Percentiles rank a stretch among this genome's conserved stretches.
These are phyloP conservation scores for Phrynosoma blainvillii DNA, from an alignment of 2,113 vertebrate species.

Conservation along the genomic window DNA sequence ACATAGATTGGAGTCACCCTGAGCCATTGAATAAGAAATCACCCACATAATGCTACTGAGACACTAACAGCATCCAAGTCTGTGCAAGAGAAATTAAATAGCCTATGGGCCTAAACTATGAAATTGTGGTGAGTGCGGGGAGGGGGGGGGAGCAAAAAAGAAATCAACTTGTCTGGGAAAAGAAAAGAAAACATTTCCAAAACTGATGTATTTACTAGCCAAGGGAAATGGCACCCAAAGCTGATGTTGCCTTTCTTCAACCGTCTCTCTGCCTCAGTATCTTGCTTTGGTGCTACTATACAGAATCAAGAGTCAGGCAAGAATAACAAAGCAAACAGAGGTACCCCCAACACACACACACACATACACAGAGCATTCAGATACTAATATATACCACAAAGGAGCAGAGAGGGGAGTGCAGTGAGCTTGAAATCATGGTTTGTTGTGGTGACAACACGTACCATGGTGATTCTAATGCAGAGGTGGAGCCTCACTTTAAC, in stretches of 20 bases:
- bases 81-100: conserved; percentile 28
- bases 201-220: conserved; percentile 13
- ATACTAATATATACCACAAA: background rate
- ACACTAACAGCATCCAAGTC: conserved; percentile 17
- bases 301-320: background rate
- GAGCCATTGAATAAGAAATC: conserved; percentile 41
- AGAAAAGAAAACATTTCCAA: background rate
- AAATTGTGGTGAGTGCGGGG: background rate
- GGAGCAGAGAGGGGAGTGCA: background rate
- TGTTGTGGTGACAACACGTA: too few relatives aligned
- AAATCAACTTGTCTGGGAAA: conserved; percentile 10
- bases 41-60: background rate
- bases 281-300: background rate
- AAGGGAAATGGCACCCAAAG: background rate
- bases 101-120: background rate
- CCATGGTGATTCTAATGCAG: too few relatives aligned
- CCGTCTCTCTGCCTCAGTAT: too few relatives aligned
- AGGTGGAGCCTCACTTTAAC: too few relatives aligned
- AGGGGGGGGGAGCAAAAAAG: background rate
- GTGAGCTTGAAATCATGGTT: background rate
- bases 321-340: background rate
- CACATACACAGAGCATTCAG: background rate
- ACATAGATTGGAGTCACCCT: background rate
- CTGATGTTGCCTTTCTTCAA: background rate
- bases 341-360: too few relatives aligned